A percentile compares a stretch with the other conserved stretches of the same genome.
Conservation (phyloP, 2,113 vertebrate genomes). For the Scartelaos histophorus region DNA sequence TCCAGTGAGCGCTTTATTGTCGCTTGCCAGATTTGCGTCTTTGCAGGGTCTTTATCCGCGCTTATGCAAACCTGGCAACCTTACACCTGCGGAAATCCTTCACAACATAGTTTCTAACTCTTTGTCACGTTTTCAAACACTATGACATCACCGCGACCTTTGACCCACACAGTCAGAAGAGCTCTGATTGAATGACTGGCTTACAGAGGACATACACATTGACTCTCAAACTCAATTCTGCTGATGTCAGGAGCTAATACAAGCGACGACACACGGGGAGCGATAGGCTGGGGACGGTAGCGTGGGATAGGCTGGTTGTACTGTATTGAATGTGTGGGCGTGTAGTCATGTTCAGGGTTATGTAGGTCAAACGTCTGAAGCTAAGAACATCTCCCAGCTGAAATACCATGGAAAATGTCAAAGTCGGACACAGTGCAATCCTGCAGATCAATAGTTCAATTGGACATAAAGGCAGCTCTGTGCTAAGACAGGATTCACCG, state of each 20-base stretch:
- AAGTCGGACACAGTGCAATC: conserved; percentile 54
- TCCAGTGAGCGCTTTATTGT: conserved; percentile 81
- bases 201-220: conserved; percentile 71
- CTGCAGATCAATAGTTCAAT: conserved; percentile 73
- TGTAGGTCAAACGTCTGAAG: conserved; percentile 69
- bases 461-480: conserved; percentile 65
- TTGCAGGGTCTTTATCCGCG: conserved; percentile 29
- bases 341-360: conserved; percentile 62
- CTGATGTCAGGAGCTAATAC: conserved; percentile 75
- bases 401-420: conserved; percentile 75
- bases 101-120: conserved; percentile 15
- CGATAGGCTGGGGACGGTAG: conserved; percentile 20
- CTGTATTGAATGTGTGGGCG: conserved; percentile 27
- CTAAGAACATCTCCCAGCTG: conserved; percentile 55
- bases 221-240: conserved; percentile 76
- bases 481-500: conserved; percentile 1
- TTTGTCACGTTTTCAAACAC: conserved; percentile 74
- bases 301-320: conserved; percentile 24
- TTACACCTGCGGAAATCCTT: conserved; percentile 40
- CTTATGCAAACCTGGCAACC: conserved; percentile 33
- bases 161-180: conserved; percentile 66
- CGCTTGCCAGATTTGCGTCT: conserved; percentile 65
- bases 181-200: conserved; percentile 75
- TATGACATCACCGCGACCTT: conserved; percentile 76
- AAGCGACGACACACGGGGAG: conserved; percentile 59